Conservation (phyloP, 1,140 invertebrate species). For the Pemphigus obesinymphae region DNA sequence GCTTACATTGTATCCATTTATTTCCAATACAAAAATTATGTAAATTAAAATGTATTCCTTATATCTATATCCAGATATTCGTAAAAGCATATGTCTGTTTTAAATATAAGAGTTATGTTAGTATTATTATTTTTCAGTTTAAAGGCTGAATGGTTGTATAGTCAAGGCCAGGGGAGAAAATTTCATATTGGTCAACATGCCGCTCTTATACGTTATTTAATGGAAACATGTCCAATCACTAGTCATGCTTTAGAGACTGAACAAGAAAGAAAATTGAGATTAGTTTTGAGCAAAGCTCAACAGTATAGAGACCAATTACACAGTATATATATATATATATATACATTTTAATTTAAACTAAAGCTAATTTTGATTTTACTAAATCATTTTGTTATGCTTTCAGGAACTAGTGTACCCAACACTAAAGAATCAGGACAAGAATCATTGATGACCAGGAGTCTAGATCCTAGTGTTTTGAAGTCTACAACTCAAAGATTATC, state of each 20-base stretch:
- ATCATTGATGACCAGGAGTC: slow-evolving; percentile 59
- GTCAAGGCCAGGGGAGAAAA: slow-evolving; percentile 82
- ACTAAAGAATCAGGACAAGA: slow-evolving; percentile 13
- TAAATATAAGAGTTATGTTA: neutral
- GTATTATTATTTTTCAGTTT: slow-evolving; percentile 58
- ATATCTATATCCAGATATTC: neutral
- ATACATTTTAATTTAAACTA: neutral
- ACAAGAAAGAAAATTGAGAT: slow-evolving; percentile 75
- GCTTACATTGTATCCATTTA: no score
- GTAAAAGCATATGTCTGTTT: neutral
- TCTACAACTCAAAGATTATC: slow-evolving; percentile 27
- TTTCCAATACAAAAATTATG: neutral
- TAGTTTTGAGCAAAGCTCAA: slow-evolving; percentile 82
- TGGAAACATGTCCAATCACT: slow-evolving; percentile 68
- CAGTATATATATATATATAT: slow-evolving; percentile 4
- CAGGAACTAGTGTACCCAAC: neutral
- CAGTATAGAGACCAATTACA: slow-evolving; percentile 75
- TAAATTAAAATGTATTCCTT: neutral
- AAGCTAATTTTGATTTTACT: neutral
- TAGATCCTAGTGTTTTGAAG: slow-evolving; percentile 56
- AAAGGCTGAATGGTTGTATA: slow-evolving; percentile 92
- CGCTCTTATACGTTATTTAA: slow-evolving; percentile 75
- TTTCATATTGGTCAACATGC: slow-evolving; percentile 79
- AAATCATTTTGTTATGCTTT: neutral
- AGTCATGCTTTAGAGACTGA: slow-evolving; percentile 68